These are phyloP conservation scores for Physella acuta DNA, from an alignment of 1,140 invertebrate genomes.

Conservation along the genomic window DNA sequence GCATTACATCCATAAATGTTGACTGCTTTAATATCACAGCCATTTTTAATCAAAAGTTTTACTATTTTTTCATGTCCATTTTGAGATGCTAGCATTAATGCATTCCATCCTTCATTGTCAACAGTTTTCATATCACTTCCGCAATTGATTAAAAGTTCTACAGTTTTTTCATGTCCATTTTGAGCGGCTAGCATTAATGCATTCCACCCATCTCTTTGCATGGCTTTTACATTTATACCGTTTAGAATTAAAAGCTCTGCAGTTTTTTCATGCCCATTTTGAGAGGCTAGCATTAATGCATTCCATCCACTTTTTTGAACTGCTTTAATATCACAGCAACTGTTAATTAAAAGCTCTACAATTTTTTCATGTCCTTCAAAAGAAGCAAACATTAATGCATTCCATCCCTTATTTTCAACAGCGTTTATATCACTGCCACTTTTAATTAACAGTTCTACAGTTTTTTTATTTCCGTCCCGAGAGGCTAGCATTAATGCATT, in stretches of 20 bases:
- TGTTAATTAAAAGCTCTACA: constrained; percentile 4
- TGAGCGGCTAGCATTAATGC: background rate
- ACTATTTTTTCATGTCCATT: constrained; percentile 8
- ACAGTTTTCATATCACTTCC: background rate
- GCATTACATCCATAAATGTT: constrained; percentile 25
- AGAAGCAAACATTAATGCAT: too few species aligned
- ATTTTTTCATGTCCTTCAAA: too few species aligned
- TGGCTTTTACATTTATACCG: constrained; percentile 2
- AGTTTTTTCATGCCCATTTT: constrained; percentile 13
- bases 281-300: constrained; percentile 6
- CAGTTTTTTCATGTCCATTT: too few species aligned
- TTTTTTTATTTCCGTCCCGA: constrained; percentile 7
- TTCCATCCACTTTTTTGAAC: background rate
- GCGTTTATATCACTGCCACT: too few species aligned
- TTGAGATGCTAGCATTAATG: background rate
- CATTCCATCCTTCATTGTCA: constrained; percentile 4
- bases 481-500: background rate
- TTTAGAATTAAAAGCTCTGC: constrained; percentile 1
- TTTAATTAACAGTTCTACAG: too few species aligned
- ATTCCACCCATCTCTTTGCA: background rate
- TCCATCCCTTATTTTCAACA: too few species aligned
- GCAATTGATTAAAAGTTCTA: background rate
- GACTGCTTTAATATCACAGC: background rate
- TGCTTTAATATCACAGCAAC: background rate
- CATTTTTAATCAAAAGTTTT: background rate